Conservation (phyloP, 2,888 invertebrate genomes). For the Allolobophora icterica region DNA sequence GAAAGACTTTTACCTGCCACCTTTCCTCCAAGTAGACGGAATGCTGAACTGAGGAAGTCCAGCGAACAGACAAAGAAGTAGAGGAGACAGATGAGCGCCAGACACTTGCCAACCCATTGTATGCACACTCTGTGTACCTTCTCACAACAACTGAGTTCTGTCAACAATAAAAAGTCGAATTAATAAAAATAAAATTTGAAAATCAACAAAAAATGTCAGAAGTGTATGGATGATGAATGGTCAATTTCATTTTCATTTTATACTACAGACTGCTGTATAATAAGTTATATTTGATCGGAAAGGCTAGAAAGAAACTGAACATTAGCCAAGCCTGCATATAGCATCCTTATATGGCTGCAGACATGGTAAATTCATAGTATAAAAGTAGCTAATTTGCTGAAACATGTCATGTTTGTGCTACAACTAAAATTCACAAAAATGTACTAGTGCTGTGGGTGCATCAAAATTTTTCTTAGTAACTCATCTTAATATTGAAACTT, state of each 20-base stretch:
- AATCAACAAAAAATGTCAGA: neutral
- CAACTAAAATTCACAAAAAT: neutral
- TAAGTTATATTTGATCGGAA: no score
- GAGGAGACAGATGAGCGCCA: slow-evolving; percentile 45
- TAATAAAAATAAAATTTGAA: neutral
- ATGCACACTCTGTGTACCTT: slow-evolving; percentile 23
- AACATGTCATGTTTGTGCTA: no score
- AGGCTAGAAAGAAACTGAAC: neutral
- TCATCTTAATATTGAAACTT: neutral
- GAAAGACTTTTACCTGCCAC: slow-evolving; percentile 34
- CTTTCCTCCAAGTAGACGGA: slow-evolving; percentile 49
- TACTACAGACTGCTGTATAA: no score
- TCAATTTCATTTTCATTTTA: no score
- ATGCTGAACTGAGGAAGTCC: slow-evolving; percentile 47
- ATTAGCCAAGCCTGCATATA: neutral
- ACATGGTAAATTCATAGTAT: neutral
- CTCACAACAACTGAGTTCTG: neutral
- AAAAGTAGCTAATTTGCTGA: neutral
- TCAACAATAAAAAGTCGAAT: neutral
- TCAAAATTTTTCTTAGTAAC: neutral
- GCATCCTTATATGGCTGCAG: neutral
- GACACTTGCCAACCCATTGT: slow-evolving; percentile 47
- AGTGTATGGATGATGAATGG: neutral
- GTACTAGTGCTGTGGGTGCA: neutral
- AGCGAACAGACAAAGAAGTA: slow-evolving; percentile 50